Evolutionary conservation across 2,113 vertebrate species (phyloP).

Genomic region (Thinocorus orbignyianus): DNA sequence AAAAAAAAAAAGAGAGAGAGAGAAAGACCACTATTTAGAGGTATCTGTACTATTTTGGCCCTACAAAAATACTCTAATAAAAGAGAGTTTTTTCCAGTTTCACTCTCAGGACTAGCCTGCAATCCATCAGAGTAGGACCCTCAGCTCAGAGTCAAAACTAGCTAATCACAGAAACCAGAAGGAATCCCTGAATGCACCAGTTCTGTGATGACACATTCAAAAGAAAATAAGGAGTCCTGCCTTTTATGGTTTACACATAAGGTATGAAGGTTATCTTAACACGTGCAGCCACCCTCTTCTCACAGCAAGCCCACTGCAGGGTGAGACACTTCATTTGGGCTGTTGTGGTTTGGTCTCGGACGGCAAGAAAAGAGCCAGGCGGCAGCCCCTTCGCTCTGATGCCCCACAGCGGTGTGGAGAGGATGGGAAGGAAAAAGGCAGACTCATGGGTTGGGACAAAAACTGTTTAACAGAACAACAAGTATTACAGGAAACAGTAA

Average conservation of each 20-base stretch:
- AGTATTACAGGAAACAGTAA: too few species aligned
- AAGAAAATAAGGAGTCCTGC: background rate
- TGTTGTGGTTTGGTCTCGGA: too few species aligned
- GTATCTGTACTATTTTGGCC: background rate
- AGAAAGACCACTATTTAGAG: background rate
- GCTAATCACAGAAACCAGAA: background rate
- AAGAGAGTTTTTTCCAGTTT: background rate
- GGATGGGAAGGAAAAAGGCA: too few species aligned
- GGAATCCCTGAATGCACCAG: background rate
- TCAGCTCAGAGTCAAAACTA: background rate
- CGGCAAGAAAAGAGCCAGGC: too few species aligned
- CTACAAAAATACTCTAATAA: background rate
- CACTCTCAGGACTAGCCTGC: rapidly evolving
- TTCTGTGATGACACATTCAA: background rate
- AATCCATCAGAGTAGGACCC: background rate
- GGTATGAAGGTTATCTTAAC: background rate
- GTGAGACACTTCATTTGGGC: rapidly evolving
- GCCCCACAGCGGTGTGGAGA: too few species aligned
- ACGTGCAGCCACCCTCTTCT: background rate
- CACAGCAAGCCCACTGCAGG: background rate
- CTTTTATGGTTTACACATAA: too few species aligned
- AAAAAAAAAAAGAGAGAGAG: background rate
- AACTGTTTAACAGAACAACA: too few species aligned
- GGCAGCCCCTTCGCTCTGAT: too few species aligned
- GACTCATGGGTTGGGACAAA: too few species aligned